phyloP scores from a whole-genome alignment of 1,140 invertebrate species.

The Drosophila santomea region DNA sequence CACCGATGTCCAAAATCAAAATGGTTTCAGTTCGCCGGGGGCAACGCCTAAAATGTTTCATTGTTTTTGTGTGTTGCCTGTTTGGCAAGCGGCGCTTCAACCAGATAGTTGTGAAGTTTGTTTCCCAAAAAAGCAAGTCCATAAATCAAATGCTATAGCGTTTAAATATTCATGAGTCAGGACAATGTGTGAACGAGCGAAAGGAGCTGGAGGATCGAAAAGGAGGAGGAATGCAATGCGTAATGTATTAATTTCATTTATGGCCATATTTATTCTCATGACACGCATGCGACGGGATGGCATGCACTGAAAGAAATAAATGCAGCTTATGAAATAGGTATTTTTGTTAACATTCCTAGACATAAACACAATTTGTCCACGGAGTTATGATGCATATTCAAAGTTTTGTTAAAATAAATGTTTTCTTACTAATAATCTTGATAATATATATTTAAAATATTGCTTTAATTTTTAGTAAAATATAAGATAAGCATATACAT shows the following conservation, averaged over 20 bases:
- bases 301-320: conserved; percentile 12
- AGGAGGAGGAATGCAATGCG: conserved; percentile 39
- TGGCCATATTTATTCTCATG: conserved; percentile 75
- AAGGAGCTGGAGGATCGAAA: conserved; percentile 10
- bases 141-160: conserved; percentile 73
- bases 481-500: too few relatives aligned
- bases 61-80: conserved; percentile 41
- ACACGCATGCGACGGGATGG: conserved; percentile 43
- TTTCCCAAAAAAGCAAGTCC: conserved; percentile 24
- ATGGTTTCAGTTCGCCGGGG: conserved; percentile 52
- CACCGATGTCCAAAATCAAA: conserved; percentile 20
- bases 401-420: too few relatives aligned
- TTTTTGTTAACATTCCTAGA: too few relatives aligned
- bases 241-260: conserved; percentile 84
- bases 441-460: too few relatives aligned
- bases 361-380: too few relatives aligned
- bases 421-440: too few relatives aligned
- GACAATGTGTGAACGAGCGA: conserved; percentile 72
- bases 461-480: too few relatives aligned
- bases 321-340: too few relatives aligned
- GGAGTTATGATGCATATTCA: too few relatives aligned
- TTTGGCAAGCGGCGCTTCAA: conserved; percentile 41
- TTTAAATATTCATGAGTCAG: conserved; percentile 77
- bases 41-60: conserved; percentile 70
- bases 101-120: conserved; percentile 24